Percentiles rank a stretch among this genome's conserved stretches.
Conservation (phyloP, 1,140 invertebrate species). For the Ylistrum balloti region DNA sequence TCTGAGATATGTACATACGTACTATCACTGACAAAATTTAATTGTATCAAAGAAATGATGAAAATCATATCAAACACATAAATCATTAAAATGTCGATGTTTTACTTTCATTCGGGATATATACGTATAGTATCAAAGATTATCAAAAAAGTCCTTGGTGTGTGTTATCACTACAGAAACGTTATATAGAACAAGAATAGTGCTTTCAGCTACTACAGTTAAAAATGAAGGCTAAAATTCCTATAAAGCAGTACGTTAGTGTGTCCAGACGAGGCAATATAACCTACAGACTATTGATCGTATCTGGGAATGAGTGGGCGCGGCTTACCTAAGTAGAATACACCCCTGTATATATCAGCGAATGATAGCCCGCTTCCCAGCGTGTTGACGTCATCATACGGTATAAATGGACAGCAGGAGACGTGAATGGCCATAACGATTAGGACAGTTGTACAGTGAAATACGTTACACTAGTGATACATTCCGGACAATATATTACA, state of each 20-base stretch:
- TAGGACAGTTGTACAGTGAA: not conserved
- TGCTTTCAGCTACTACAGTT: too few relatives aligned
- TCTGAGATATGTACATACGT: too few relatives aligned
- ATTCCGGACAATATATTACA: not conserved
- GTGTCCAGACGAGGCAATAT: not conserved
- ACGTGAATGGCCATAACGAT: not conserved
- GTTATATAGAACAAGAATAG: too few relatives aligned
- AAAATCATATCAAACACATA: too few relatives aligned
- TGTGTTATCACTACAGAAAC: too few relatives aligned
- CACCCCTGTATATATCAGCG: slow-evolving; percentile 5
- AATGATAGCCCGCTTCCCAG: not conserved
- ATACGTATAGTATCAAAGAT: too few relatives aligned
- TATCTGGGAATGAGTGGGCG: not conserved
- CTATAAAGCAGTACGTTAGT: not conserved
- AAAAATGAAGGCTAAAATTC: not conserved
- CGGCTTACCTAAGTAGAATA: not conserved
- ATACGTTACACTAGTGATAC: not conserved
- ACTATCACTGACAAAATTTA: too few relatives aligned
- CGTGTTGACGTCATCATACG: slow-evolving; percentile 1
- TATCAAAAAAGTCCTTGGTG: too few relatives aligned
- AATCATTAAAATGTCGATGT: too few relatives aligned
- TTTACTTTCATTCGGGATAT: too few relatives aligned
- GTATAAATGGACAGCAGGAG: slow-evolving; percentile 16
- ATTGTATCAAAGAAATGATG: too few relatives aligned
- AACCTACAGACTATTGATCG: not conserved